Percentiles rank a stretch among this genome's conserved stretches.
phyloP scores from a whole-genome alignment of 1,140 invertebrate genomes.

The Hyphantria cunea region DNA sequence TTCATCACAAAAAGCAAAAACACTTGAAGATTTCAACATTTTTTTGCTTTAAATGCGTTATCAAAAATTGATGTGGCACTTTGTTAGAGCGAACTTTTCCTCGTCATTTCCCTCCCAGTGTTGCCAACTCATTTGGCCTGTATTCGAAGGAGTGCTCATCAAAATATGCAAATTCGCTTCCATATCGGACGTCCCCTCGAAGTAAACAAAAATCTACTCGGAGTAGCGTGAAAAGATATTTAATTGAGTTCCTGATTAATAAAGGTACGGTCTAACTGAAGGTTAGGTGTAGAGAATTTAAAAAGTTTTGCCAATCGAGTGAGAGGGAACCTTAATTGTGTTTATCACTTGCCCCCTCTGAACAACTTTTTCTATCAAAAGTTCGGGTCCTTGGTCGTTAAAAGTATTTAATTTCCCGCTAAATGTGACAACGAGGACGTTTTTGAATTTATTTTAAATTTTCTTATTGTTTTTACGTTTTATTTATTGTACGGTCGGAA shows the following conservation, averaged over 20 bases:
- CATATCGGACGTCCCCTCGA: slow-evolving; percentile 15
- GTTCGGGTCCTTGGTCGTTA: slow-evolving; percentile 26
- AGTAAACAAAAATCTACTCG: slow-evolving; percentile 27
- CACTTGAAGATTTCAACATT: not conserved
- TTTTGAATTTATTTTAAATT: slow-evolving; percentile 32
- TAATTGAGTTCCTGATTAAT: slow-evolving; percentile 29
- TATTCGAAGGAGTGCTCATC: slow-evolving; percentile 21
- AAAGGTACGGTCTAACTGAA: slow-evolving; percentile 10
- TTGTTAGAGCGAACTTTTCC: slow-evolving; percentile 5
- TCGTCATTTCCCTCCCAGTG: slow-evolving; percentile 17
- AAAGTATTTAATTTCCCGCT: slow-evolving; percentile 36
- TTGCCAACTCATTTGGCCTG: slow-evolving; percentile 15
- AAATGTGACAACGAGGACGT: slow-evolving; percentile 30
- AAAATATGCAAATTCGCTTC: slow-evolving; percentile 24
- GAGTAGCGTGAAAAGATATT: slow-evolving; percentile 29
- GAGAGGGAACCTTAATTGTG: slow-evolving; percentile 31
- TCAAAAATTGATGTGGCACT: not conserved
- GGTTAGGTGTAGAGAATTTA: slow-evolving; percentile 26
- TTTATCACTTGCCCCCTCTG: slow-evolving; percentile 31
- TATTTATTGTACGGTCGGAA: too few species aligned
- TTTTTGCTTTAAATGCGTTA: not conserved
- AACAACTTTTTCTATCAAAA: slow-evolving; percentile 44
- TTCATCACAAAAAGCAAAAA: not conserved
- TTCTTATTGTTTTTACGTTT: slow-evolving; percentile 10
- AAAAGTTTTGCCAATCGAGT: slow-evolving; percentile 31